Conservation (phyloP, 2,797 vertebrate species). For the Cercopithecus diana region DNA sequence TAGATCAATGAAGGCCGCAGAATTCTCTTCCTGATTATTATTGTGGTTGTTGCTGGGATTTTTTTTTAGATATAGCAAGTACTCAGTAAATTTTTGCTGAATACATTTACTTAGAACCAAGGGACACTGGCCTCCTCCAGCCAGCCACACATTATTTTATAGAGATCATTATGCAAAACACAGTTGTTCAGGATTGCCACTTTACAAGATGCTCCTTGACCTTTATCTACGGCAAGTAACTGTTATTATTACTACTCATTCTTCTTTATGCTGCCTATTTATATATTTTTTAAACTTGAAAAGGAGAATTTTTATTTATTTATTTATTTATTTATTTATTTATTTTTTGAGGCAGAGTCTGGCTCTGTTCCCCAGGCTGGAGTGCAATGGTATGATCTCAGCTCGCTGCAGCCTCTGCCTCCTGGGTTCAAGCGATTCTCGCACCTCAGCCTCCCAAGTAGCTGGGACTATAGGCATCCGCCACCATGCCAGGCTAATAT, state of each 20-base stretch:
- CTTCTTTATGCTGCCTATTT: not conserved
- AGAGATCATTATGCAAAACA: not conserved
- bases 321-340: too few species aligned
- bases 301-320: not conserved
- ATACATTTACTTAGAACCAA: not conserved
- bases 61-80: not conserved
- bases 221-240: not conserved
- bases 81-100: not conserved
- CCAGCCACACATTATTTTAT: not conserved
- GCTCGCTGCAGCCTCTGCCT: not conserved
- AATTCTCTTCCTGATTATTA: not conserved
- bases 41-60: not conserved
- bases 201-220: not conserved
- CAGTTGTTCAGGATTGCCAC: not conserved
- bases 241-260: not conserved
- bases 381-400: not conserved
- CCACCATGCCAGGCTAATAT: not conserved
- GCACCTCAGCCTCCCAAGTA: not conserved
- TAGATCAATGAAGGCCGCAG: rapidly evolving
- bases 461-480: not conserved
- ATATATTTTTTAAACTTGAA: not conserved
- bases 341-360: not conserved
- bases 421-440: not conserved
- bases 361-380: not conserved
- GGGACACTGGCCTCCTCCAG: not conserved